phyloP scores from a whole-genome alignment of 2,797 vertebrate species.

The Vespertilio murinus region DNA sequence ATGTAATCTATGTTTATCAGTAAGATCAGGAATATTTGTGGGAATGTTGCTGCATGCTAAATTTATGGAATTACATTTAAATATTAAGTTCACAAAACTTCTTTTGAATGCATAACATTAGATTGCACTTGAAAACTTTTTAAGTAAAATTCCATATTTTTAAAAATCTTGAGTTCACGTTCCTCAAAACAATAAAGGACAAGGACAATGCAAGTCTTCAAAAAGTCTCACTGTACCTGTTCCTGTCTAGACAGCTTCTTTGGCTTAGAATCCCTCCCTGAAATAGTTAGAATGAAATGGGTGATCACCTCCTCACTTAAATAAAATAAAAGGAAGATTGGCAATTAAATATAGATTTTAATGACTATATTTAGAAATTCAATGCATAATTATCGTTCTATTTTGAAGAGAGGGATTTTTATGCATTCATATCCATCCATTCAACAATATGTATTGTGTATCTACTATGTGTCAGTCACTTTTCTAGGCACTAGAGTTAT shows the following conservation, averaged over 20 bases:
- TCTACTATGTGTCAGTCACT: background rate
- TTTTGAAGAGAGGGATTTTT: background rate
- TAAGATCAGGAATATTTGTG: background rate
- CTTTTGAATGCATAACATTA: background rate
- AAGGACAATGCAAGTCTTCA: background rate
- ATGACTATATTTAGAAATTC: constrained; percentile 1
- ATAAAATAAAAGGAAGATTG: background rate
- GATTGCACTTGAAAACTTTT: background rate
- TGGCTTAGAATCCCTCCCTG: background rate
- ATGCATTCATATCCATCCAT: background rate
- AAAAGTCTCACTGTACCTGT: background rate
- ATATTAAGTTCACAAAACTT: background rate
- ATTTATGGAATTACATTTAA: background rate
- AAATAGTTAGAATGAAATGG: background rate
- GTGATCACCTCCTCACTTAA: background rate
- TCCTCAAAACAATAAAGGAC: background rate
- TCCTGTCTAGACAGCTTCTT: background rate
- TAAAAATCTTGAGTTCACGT: background rate
- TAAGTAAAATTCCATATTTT: background rate
- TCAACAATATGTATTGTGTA: background rate
- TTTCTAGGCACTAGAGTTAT: background rate
- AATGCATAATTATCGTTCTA: background rate
- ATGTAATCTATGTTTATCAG: background rate
- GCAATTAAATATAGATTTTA: background rate
- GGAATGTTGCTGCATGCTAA: background rate